Evolutionary conservation across 2,888 invertebrate genomes (phyloP), one percentile per base, ranked within the genome.

Genomic region (Noctua pronuba): DNA sequence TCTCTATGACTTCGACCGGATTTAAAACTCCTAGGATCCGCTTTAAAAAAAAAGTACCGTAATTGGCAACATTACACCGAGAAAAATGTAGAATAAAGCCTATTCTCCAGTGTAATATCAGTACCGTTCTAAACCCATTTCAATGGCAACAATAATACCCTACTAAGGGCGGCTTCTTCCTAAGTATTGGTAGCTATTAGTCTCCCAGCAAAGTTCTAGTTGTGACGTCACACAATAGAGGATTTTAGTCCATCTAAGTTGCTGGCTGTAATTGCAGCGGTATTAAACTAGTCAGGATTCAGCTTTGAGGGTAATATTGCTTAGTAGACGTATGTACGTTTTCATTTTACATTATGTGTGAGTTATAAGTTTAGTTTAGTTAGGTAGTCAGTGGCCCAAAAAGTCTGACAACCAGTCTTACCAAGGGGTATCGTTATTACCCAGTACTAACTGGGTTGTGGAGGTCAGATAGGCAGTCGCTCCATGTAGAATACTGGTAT

Each of bases 211-310:
- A 73, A 85, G 74, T 82, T 75, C 21, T 28, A 38, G 35, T 38
- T 75, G 38, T 35, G 60, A 58, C 44, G 72, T 78, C 68, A 69
- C 62, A 77, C 62, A 82, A 82, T 73, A 18, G 58, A 18, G 65
- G 65, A 38, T 71, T 85, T 85, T 13, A 73, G 74, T 31, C 13
- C 60, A 82, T 73, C 83, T 66, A 69, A 74, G 41, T 65, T 46
- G 35, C 69, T 41, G 21, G 13, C 55, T 62, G 83, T 72, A 77
- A 72, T 80, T 75, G 62, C 60, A 46, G 44, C 18, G 1, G 73
- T 58, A 64, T 58, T 74, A 65, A 77, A 75, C 68, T 58, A 72
- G 65, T 66, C 60, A n/a, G 71, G 68, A 69, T 75, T 77, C 69
- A 28, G 44, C 49, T 66, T 55, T 69, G 66, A 46, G 11, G 11